phyloP scores from a whole-genome alignment of 2,888 invertebrate species.

The Dioctria rufipes region DNA sequence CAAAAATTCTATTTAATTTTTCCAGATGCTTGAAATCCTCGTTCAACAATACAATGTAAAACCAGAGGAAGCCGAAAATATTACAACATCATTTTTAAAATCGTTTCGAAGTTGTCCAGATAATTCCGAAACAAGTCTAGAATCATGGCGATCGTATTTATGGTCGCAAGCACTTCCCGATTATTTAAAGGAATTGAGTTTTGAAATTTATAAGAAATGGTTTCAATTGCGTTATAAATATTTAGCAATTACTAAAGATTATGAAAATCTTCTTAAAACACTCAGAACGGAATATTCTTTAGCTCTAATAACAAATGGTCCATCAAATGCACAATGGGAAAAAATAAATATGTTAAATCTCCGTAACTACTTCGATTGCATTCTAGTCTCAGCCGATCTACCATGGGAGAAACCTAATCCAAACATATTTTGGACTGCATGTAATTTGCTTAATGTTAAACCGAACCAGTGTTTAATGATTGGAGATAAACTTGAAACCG shows the following conservation, averaged over 20 bases:
- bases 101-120: conserved; percentile 87
- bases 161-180: conserved; percentile 86
- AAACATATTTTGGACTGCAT: conserved; percentile 86
- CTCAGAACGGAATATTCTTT: conserved; percentile 81
- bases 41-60: conserved; percentile 79
- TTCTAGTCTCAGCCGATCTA: conserved; percentile 86
- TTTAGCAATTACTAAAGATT: conserved; percentile 79
- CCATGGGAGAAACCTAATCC: conserved; percentile 90
- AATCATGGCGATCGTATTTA: conserved; percentile 83
- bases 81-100: conserved; percentile 80
- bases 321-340: conserved; percentile 91
- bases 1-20: background rate
- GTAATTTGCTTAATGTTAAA: conserved; percentile 81
- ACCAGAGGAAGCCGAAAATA: conserved; percentile 76
- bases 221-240: conserved; percentile 84
- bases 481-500: conserved; percentile 90
- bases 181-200: conserved; percentile 81
- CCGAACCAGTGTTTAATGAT: conserved; percentile 87
- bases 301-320: conserved; percentile 89
- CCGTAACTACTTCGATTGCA: conserved; percentile 82
- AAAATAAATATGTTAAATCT: conserved; percentile 83
- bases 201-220: conserved; percentile 84
- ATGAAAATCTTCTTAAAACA: conserved; percentile 78
- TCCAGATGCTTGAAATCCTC: conserved; percentile 67
- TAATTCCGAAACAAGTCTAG: conserved; percentile 80